Evolutionary conservation across 2,888 invertebrate species (phyloP).

Genomic region (Mayetiola destructor): DNA sequence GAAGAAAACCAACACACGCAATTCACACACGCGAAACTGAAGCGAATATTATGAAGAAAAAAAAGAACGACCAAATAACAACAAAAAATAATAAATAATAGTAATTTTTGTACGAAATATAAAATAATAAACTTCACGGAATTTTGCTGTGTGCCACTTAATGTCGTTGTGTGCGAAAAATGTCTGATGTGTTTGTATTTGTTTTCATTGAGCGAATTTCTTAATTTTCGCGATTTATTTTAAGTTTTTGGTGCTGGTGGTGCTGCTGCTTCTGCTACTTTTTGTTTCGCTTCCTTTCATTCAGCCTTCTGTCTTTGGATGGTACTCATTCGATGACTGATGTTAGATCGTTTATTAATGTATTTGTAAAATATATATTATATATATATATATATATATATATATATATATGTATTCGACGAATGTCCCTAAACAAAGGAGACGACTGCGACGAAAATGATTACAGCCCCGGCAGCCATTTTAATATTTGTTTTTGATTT

Average conservation of each 20-base stretch:
- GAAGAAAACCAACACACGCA: not conserved
- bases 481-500: constrained; percentile 29
- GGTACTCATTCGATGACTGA: not conserved
- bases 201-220: not conserved
- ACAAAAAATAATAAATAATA: not conserved
- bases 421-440: constrained; percentile 51
- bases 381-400: not conserved
- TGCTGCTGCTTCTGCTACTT: not conserved
- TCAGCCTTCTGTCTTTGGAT: not conserved
- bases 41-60: not conserved
- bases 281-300: not conserved
- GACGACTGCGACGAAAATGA: constrained; percentile 35
- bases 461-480: constrained; percentile 64
- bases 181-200: not conserved
- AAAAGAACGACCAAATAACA: not conserved
- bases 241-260: no score
- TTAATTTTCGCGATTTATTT: not conserved
- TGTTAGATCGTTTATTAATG: not conserved
- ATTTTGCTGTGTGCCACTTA: not conserved
- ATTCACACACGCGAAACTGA: not conserved
- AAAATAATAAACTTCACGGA: not conserved
- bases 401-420: not conserved
- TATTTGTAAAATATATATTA: not conserved
- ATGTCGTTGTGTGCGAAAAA: not conserved
- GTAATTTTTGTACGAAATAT: not conserved